These are phyloP conservation scores for Tromatobia lineatoria DNA, from an alignment of 2,888 invertebrate genomes.

Conservation along the genomic window DNA sequence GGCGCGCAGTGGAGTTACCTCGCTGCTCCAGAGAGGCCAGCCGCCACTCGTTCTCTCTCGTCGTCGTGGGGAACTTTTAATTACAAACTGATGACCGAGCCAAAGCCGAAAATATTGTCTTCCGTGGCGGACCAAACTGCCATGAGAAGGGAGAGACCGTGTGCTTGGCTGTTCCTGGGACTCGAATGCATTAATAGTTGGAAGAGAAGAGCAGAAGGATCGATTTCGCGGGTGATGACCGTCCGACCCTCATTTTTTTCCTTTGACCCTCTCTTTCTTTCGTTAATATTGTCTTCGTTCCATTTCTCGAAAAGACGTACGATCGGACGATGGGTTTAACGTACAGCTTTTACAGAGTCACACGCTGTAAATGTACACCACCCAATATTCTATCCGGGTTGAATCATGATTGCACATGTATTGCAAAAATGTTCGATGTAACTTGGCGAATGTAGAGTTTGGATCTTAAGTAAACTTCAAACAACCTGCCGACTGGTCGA, in stretches of 20 bases:
- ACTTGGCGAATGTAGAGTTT: neutral
- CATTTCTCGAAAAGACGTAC: conserved; percentile 20
- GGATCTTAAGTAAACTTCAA: conserved; percentile 52
- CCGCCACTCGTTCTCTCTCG: conserved; percentile 65
- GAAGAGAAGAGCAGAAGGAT: conserved; percentile 70
- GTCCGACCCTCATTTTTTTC: conserved; percentile 63
- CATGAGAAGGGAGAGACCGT: conserved; percentile 43
- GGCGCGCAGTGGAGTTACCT: conserved; percentile 64
- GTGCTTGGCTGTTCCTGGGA: conserved; percentile 55
- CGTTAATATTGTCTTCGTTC: neutral
- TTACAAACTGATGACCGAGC: conserved; percentile 85
- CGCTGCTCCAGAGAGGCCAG: conserved; percentile 51
- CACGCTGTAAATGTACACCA: neutral
- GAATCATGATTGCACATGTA: conserved; percentile 47
- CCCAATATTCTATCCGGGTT: conserved; percentile 19
- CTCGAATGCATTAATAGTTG: conserved; percentile 67
- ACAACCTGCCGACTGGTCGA: conserved; percentile 35
- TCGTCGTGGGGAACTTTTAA: conserved; percentile 83
- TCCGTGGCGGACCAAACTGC: conserved; percentile 71
- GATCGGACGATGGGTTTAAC: neutral
- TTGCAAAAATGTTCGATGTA: conserved; percentile 46
- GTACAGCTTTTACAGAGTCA: neutral
- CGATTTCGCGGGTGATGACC: conserved; percentile 69
- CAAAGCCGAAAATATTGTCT: conserved; percentile 84
- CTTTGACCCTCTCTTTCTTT: conserved; percentile 25